Conservation (phyloP, 2,113 vertebrate species). For the Tupaia chinensis region DNA sequence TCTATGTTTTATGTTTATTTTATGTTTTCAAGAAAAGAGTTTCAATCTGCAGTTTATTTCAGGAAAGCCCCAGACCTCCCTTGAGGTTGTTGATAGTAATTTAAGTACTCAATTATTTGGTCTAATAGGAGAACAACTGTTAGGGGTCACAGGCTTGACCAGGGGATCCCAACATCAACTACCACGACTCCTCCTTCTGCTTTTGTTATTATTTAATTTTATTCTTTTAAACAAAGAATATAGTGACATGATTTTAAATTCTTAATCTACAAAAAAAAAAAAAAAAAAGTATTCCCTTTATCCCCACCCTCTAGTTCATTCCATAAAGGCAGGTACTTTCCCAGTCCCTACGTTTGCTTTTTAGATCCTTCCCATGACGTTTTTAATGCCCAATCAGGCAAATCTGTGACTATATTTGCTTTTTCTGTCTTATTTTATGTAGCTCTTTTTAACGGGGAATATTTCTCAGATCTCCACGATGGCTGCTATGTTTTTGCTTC, state of each 20-base stretch:
- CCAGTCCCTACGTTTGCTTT: not conserved
- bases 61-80: conserved; percentile 50
- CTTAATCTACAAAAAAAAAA: not conserved
- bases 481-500: not conserved
- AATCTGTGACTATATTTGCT: not conserved
- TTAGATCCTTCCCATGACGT: not conserved
- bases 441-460: not conserved
- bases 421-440: conserved; percentile 8
- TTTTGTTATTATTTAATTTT: conserved; percentile 21
- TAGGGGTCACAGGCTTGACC: conserved; percentile 34
- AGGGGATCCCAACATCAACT: not conserved
- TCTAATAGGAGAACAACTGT: conserved; percentile 56
- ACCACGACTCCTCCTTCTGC: not conserved
- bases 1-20: conserved; percentile 63
- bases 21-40: conserved; percentile 53
- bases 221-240: conserved; percentile 23
- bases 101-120: conserved; percentile 66
- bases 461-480: not conserved
- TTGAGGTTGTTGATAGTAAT: conserved; percentile 65
- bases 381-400: not conserved
- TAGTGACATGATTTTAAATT: not conserved
- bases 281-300: not conserved
- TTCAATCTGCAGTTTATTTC: conserved; percentile 58
- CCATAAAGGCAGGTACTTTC: not conserved
- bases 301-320: not conserved